phyloP scores from a whole-genome alignment of 2,113 vertebrate species.

The Halcyon malimbica region DNA sequence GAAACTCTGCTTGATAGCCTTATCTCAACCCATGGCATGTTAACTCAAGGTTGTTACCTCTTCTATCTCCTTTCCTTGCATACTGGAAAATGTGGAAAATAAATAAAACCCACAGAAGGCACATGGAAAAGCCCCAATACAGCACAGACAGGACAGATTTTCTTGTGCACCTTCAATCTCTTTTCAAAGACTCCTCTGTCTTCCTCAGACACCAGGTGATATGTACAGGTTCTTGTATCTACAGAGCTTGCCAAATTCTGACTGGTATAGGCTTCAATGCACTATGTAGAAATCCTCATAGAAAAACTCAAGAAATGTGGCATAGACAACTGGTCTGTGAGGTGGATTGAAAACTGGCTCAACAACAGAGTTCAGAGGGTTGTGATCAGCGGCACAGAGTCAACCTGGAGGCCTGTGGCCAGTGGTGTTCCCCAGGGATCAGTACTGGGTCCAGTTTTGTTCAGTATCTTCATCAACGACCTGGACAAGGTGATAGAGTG shows the following conservation, averaged over 20 bases:
- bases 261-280: not conserved
- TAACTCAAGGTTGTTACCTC: not conserved
- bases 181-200: not conserved
- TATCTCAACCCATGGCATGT: not conserved
- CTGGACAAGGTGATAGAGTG: no score
- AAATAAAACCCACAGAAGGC: not conserved
- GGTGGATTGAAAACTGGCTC: no score
- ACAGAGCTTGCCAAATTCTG: not conserved
- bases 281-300: not conserved
- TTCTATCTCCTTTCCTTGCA: not conserved
- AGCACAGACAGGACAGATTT: not conserved
- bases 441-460: no score
- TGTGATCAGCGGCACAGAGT: no score
- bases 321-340: no score
- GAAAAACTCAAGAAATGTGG: no score
- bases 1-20: not conserved
- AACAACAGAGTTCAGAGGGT: no score
- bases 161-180: not conserved
- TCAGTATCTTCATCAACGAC: no score
- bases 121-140: not conserved
- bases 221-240: not conserved
- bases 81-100: not conserved
- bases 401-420: no score
- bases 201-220: not conserved
- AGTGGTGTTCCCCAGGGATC: no score